These are phyloP conservation scores for Lasioglossum vierecki DNA, from an alignment of 2,888 invertebrate genomes.

Conservation along the genomic window DNA sequence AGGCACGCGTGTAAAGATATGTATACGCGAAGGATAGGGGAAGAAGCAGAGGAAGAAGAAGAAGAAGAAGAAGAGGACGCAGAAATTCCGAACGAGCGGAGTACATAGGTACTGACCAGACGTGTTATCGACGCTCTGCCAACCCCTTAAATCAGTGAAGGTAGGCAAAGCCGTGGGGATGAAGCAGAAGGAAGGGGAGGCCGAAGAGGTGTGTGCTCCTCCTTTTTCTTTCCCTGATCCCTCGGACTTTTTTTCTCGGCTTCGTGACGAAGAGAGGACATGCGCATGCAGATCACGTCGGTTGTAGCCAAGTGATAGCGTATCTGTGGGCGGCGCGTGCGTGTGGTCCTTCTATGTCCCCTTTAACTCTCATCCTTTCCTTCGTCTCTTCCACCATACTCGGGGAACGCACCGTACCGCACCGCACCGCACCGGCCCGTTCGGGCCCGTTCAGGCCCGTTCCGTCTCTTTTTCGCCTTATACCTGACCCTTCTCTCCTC, in stretches of 20 bases:
- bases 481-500: background rate
- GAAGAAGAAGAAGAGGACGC: conserved; percentile 26
- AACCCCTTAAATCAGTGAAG: conserved; percentile 74
- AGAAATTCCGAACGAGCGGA: conserved; percentile 45
- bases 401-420: conserved; percentile 44
- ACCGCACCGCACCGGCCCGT: conserved; percentile 39
- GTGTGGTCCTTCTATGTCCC: conserved; percentile 83
- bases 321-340: conserved; percentile 84
- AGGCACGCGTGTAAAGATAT: conserved; percentile 60
- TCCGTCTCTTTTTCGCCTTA: conserved; percentile 29
- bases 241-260: conserved; percentile 33
- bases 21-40: conserved; percentile 25
- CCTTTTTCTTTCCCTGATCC: conserved; percentile 44
- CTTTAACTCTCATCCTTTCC: conserved; percentile 64
- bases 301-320: conserved; percentile 82
- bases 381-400: conserved; percentile 56
- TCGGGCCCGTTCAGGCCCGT: conserved; percentile 24
- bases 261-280: conserved; percentile 76
- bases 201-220: conserved; percentile 23
- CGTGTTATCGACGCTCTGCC: conserved; percentile 72
- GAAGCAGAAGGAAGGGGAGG: conserved; percentile 38
- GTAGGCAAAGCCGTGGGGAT: conserved; percentile 58
- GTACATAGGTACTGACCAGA: conserved; percentile 44
- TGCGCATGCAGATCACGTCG: conserved; percentile 84
- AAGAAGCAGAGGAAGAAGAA: background rate